Base-by-base conservation (phyloP, 2,888 invertebrate species). In the Mamestra brassicae region DNA sequence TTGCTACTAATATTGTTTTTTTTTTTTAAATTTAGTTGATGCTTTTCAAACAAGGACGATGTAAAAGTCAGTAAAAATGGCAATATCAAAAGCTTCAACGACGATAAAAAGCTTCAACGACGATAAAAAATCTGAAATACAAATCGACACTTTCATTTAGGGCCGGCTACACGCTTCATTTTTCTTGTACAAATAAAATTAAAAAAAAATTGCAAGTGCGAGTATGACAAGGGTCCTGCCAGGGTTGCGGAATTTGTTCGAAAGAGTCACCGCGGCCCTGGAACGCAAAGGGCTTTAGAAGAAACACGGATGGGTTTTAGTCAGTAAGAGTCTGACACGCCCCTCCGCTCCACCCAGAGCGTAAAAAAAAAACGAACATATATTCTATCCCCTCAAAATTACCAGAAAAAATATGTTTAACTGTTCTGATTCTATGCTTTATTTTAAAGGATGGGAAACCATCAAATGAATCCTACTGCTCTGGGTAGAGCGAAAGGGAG, bases 21-120 rank as follows among this genome's bases (percentile, higher is more conserved):
- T 45, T 42, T 7, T 11, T 47, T 50, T 0, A 36, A 52, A 58
- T 0, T 34, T n/a, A 7, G 42, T 4, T 13, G 10, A 2, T 13
- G 65, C 38, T 15, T 17, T 17, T 54, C 15, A n/a, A 38, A 42
- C 34, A n/a, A 13, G 50, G 2, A 47, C 8, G 26, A n/a, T 73
- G 5, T 7, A 11, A 10, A 54, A 52, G 13, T 17, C 3, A 15
- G 15, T 47, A 36, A 77, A 66, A 55, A 26, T 5, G 13, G 2
- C 36, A n/a, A 38, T 47, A 34, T 10, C 36, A 50, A 61, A 54
- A 55, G 42, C 80, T 50, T 72, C 17, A 71, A 45, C 13, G 52
- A 38, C 3, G 17, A 75, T 13, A 45, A 50, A 61, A 54, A 55
- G 42, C 79, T 50, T 72, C 17, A 71, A 45, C 13, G 52, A 38